Evolutionary conservation across 2,797 vertebrate genomes (phyloP).

Genomic region (Mareca penelope): DNA sequence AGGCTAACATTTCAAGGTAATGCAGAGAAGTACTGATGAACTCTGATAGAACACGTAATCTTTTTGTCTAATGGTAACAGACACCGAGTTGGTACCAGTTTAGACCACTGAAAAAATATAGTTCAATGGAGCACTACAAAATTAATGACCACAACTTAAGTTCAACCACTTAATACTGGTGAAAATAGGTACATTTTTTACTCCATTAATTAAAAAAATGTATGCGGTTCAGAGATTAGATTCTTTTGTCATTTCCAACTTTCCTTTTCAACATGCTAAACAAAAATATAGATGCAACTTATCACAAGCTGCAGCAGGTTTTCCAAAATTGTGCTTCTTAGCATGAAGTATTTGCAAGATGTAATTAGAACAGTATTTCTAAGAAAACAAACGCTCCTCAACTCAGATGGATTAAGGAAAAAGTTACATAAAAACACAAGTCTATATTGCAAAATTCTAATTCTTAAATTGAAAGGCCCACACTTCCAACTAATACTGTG

Average conservation of each 20-base stretch:
- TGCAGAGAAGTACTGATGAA: neutral
- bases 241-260: neutral
- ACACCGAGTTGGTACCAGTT: neutral
- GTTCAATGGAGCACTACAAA: neutral
- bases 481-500: neutral
- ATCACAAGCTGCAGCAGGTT: neutral
- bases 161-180: neutral
- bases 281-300: neutral
- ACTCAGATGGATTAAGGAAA: neutral
- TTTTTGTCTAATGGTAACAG: neutral
- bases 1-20: neutral
- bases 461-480: neutral
- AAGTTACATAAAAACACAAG: neutral
- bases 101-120: neutral
- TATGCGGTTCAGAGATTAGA: neutral
- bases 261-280: neutral
- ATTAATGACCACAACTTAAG: neutral
- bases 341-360: neutral
- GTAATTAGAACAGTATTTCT: slow-evolving; percentile 4
- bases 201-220: neutral
- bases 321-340: neutral
- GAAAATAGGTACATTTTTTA: neutral
- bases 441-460: neutral
- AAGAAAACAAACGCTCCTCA: neutral
- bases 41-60: neutral